Evolutionary conservation across 2,797 vertebrate genomes (phyloP).

Genomic region (Leptoclinus maculatus): DNA sequence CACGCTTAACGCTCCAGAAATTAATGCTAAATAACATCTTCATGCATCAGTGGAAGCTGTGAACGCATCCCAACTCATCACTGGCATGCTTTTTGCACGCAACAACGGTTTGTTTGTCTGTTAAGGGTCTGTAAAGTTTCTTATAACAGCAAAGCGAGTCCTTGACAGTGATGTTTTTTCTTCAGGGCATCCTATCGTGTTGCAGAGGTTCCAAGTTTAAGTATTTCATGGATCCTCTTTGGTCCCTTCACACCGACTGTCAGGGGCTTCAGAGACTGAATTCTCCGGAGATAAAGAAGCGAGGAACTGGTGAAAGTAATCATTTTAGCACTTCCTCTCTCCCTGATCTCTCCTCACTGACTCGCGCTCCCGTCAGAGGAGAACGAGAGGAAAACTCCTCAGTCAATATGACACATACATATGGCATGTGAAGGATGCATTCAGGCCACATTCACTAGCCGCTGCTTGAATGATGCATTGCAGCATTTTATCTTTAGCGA

Average conservation of each 20-base stretch:
- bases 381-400: constrained; percentile 63
- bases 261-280: constrained; percentile 66
- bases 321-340: constrained; percentile 73
- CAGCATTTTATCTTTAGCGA: constrained; percentile 59
- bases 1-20: constrained; percentile 47
- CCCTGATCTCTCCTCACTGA: constrained; percentile 69
- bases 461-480: constrained; percentile 54
- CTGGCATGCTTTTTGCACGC: constrained; percentile 33
- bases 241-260: constrained; percentile 71
- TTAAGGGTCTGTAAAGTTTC: constrained; percentile 28
- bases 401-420: constrained; percentile 63
- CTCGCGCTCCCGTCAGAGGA: constrained; percentile 47
- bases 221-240: constrained; percentile 70
- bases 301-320: constrained; percentile 70
- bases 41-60: constrained; percentile 43
- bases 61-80: constrained; percentile 38
- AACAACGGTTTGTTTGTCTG: constrained; percentile 46
- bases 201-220: constrained; percentile 63
- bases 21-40: constrained; percentile 64
- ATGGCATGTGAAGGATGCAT: constrained; percentile 62
- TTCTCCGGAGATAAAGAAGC: constrained; percentile 69
- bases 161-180: constrained; percentile 50
- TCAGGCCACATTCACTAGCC: constrained; percentile 54
- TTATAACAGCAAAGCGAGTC: constrained; percentile 26
- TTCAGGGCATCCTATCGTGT: constrained; percentile 41